Conservation (phyloP, 1,140 invertebrate species). For the Bombus difficillimus region DNA sequence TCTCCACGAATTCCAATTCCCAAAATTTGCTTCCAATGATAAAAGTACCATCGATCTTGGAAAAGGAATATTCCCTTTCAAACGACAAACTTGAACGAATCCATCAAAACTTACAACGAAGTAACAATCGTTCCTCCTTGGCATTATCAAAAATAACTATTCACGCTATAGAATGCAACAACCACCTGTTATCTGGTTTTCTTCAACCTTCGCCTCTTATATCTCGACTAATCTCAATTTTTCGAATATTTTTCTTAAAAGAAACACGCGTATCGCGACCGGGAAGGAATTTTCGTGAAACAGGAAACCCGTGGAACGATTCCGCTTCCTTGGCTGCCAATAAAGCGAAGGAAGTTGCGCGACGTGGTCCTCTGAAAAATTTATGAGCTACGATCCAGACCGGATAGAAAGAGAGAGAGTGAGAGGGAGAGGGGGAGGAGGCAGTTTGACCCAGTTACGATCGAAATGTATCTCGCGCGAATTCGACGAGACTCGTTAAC, state of each 20-base stretch:
- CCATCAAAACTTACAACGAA: background rate
- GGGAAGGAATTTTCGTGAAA: background rate
- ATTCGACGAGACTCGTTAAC: background rate
- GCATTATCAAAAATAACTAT: no score
- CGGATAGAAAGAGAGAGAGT: no score
- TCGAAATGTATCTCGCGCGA: background rate
- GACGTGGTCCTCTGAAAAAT: slow-evolving; percentile 1
- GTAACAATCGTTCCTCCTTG: background rate
- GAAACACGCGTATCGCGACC: background rate
- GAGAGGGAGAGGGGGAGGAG: no score
- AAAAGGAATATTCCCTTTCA: no score
- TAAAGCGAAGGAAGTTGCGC: background rate
- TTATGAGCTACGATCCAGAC: background rate
- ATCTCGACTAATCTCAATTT: background rate
- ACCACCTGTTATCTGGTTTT: background rate
- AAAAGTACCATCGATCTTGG: no score
- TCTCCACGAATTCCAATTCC: no score
- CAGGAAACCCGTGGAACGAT: background rate
- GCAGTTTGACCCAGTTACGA: slow-evolving; percentile 7
- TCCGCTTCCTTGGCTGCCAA: no score
- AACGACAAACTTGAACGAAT: background rate
- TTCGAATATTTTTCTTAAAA: background rate
- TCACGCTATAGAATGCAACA: background rate
- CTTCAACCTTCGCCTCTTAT: background rate
- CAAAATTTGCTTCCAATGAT: no score